Evolutionary conservation across 2,113 vertebrate species (phyloP).

Genomic region (Ahaetulla prasina): DNA sequence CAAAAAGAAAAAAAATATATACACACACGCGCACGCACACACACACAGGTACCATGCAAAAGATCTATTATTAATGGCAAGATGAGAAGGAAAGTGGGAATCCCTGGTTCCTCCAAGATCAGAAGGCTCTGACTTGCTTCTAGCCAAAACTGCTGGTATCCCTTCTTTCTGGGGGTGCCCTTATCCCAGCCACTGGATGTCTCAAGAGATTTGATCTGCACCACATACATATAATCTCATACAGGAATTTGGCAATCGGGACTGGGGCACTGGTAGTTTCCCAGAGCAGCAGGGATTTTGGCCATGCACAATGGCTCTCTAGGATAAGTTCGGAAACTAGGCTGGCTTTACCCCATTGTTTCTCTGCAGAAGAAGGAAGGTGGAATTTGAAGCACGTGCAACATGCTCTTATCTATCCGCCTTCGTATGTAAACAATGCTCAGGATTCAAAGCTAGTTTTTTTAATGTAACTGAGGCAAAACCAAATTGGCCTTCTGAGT

Average conservation of each 20-base stretch:
- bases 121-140: background rate
- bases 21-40: background rate
- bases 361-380: background rate
- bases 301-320: background rate
- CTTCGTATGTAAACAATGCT: constrained; percentile 75
- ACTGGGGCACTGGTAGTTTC: background rate
- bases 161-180: background rate
- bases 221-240: constrained; percentile 59
- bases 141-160: background rate
- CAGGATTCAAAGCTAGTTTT: constrained; percentile 46
- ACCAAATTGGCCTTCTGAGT: background rate
- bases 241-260: background rate
- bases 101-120: background rate
- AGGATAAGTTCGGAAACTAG: background rate
- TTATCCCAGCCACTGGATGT: constrained; percentile 24
- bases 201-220: constrained; percentile 55
- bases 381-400: background rate
- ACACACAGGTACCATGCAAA: constrained; percentile 24
- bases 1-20: constrained; percentile 51
- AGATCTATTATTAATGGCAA: constrained; percentile 51
- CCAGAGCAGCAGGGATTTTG: background rate
- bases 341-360: background rate
- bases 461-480: constrained; percentile 46
- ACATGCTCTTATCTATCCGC: constrained; percentile 62
- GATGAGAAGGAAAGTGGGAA: constrained; percentile 32